Conservation (phyloP, 2,113 vertebrate species). For the Nansenia antarctica region DNA sequence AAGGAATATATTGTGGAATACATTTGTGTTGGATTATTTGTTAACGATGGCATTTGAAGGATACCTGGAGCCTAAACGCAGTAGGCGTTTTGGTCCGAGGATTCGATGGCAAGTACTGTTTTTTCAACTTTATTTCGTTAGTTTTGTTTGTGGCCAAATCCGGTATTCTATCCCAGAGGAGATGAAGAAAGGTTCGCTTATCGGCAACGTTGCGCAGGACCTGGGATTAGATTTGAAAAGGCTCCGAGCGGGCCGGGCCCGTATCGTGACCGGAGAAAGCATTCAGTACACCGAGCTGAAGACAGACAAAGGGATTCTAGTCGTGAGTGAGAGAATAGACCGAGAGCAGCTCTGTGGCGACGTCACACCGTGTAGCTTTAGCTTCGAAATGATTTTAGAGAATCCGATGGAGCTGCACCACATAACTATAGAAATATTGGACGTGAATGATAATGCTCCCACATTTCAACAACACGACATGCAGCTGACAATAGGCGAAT, state of each 20-base stretch:
- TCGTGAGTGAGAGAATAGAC: too few relatives aligned
- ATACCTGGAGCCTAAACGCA: not conserved
- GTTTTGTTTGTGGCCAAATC: conserved; percentile 15
- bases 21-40: not conserved
- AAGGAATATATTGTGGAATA: not conserved
- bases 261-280: too few relatives aligned
- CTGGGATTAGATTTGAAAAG: too few relatives aligned
- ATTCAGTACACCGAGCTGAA: too few relatives aligned
- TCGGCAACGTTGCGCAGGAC: too few relatives aligned
- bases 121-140: not conserved
- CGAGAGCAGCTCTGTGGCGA: too few relatives aligned
- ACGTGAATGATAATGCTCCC: conserved; percentile 27
- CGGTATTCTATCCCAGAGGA: too few relatives aligned
- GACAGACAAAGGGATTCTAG: too few relatives aligned
- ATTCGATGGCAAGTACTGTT: not conserved
- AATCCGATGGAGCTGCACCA: conserved; percentile 67
- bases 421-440: conserved; percentile 50
- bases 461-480: conserved; percentile 38
- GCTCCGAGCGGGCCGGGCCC: too few relatives aligned
- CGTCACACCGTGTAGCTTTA: conserved; percentile 34
- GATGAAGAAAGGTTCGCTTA: too few relatives aligned
- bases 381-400: conserved; percentile 63
- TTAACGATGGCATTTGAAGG: not conserved
- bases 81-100: not conserved
- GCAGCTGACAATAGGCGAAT: conserved; percentile 56